Conservation (phyloP, 2,888 invertebrate genomes). For the Rhorus exstirpatorius region DNA sequence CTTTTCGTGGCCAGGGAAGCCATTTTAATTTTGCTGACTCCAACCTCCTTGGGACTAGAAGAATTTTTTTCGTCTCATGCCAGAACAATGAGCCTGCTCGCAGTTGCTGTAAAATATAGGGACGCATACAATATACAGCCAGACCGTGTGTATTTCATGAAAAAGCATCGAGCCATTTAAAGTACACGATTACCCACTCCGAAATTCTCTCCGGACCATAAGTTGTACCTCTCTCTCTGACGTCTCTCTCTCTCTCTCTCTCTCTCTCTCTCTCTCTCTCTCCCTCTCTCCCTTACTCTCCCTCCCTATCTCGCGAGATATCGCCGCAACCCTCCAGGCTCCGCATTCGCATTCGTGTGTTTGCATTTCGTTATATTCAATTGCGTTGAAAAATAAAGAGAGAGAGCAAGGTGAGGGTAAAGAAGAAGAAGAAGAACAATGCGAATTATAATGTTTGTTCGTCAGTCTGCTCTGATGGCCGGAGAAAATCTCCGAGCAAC, state of each 20-base stretch:
- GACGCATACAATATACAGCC: background rate
- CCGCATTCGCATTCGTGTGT: conserved; percentile 73
- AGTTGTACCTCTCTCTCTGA: conserved; percentile 66
- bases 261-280: conserved; percentile 15
- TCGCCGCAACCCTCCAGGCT: conserved; percentile 23
- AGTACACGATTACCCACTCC: conserved; percentile 64
- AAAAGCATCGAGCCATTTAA: conserved; percentile 67
- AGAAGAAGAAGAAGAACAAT: conserved; percentile 80
- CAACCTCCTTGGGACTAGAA: background rate
- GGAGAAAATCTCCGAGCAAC: conserved; percentile 49
- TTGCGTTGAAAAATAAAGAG: conserved; percentile 77
- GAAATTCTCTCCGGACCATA: conserved; percentile 71
- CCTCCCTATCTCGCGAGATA: conserved; percentile 43
- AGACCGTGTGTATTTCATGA: conserved; percentile 42
- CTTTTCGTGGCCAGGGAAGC: too few relatives aligned
- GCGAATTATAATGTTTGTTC: conserved; percentile 85
- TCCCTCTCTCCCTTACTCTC: conserved; percentile 28
- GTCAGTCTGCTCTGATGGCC: conserved; percentile 73
- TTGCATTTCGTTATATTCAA: conserved; percentile 86
- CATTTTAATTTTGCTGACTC: background rate
- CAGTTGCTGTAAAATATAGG: background rate
- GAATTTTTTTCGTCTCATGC: too few relatives aligned
- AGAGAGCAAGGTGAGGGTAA: conserved; percentile 17
- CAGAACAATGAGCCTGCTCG: background rate
- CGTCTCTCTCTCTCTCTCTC: conserved; percentile 23